Percentiles rank a stretch among this genome's conserved stretches.
These are phyloP conservation scores for Drosophila picticornis DNA, from an alignment of 2,888 invertebrate genomes.

Conservation along the genomic window DNA sequence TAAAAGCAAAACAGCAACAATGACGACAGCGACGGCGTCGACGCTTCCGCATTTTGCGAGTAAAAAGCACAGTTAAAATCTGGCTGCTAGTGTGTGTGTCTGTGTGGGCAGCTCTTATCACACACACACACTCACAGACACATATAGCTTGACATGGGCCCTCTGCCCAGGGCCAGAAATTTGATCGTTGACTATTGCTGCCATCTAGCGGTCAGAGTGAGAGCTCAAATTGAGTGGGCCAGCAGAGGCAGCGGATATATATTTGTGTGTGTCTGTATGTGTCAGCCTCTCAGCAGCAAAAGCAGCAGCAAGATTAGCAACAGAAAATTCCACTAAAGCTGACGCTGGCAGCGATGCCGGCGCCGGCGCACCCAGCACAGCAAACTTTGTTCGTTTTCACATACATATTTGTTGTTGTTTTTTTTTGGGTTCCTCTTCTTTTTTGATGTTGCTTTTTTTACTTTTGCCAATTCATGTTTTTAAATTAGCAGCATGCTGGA, in stretches of 20 bases:
- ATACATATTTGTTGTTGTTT: slow-evolving; percentile 27
- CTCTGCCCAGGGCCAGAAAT: slow-evolving; percentile 39
- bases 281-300: slow-evolving; percentile 20
- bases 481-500: slow-evolving; percentile 66
- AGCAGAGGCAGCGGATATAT: slow-evolving; percentile 5
- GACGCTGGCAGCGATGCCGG: slow-evolving; percentile 58
- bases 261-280: slow-evolving; percentile 13
- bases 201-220: slow-evolving; percentile 43
- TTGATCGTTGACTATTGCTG: slow-evolving; percentile 42
- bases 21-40: slow-evolving; percentile 3
- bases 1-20: slow-evolving; percentile 9
- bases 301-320: slow-evolving; percentile 61
- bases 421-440: slow-evolving; percentile 25
- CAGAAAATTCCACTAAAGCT: slow-evolving; percentile 64
- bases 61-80: slow-evolving; percentile 55
- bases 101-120: slow-evolving; percentile 39
- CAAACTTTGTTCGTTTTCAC: slow-evolving; percentile 53
- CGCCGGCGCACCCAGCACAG: slow-evolving; percentile 63
- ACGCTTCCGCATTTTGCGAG: slow-evolving; percentile 66
- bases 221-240: slow-evolving; percentile 42
- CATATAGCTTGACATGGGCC: slow-evolving; percentile 1
- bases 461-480: slow-evolving; percentile 71
- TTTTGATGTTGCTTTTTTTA: slow-evolving; percentile 18
- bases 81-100: slow-evolving; percentile 18
- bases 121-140: slow-evolving; percentile 14